A percentile compares a stretch with the other conserved stretches of the same genome.
Conservation (phyloP, 2,888 invertebrate genomes). For the Pollenia griseotomentosa region DNA sequence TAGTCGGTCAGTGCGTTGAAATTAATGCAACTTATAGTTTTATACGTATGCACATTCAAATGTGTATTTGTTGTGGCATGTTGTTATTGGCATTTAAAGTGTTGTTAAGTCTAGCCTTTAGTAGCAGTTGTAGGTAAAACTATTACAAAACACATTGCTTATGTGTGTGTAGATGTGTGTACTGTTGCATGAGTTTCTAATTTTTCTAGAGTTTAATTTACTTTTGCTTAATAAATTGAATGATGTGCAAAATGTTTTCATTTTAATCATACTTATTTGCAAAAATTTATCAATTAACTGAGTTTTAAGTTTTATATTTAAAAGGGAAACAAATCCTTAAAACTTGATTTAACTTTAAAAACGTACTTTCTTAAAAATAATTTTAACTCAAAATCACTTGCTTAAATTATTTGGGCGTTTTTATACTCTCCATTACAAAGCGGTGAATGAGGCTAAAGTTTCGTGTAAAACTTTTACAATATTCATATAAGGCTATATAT, state of each 20-base stretch:
- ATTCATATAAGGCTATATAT: no score
- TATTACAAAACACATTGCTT: constrained; percentile 2
- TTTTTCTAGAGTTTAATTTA: constrained; percentile 24
- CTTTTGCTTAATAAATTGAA: constrained; percentile 34
- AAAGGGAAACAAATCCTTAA: not conserved
- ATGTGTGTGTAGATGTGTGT: not conserved
- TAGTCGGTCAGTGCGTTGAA: not conserved
- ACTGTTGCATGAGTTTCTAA: constrained; percentile 3
- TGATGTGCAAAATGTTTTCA: constrained; percentile 2
- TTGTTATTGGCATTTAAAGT: constrained; percentile 51
- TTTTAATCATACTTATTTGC: not conserved
- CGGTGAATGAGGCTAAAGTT: no score
- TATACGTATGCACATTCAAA: not conserved
- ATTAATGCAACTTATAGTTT: constrained; percentile 19
- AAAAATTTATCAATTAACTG: not conserved
- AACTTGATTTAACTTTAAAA: not conserved
- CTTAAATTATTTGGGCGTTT: no score
- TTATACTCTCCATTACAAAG: no score
- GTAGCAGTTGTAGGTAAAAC: constrained; percentile 12
- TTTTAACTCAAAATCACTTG: no score
- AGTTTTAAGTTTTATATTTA: not conserved
- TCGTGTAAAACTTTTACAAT: no score
- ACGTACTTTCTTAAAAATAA: no score
- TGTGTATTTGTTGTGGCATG: constrained; percentile 16
- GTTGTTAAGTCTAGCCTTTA: constrained; percentile 58